Evolutionary conservation across 2,888 invertebrate species (phyloP), one percentile per base, ranked within the genome.

Genomic region (Ellobium chinense): DNA sequence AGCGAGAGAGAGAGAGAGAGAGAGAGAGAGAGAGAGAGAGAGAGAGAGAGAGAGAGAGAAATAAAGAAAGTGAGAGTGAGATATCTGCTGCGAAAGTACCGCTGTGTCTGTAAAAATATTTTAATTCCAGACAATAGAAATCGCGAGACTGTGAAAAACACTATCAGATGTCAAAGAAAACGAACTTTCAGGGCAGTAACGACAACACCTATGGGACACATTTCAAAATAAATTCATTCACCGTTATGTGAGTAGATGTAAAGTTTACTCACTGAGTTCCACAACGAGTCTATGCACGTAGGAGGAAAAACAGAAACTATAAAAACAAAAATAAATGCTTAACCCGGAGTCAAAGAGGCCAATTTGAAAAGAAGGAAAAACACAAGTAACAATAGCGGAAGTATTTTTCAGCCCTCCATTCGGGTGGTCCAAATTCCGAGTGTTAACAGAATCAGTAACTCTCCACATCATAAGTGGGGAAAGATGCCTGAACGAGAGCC

Each of bases 1-100:
- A 74, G 1, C 9, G 18, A 37, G 5, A 62, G 62, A 74, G 2
- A 62, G 39, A 62, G 24, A 39, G 74, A 62, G 24, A n/a, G 29
- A 62, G 21, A 62, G 74, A 74, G 24, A 31, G 29, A 65, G n/a
- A 63, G 65, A 75, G n/a, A 65, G 65, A 75, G 29, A 46, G 54
- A 75, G 21, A 75, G 65, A 65, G 46, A 65, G 75, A 75, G 31
- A 31, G 65, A 66, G 66, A 34, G 66, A 66, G 37, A 36, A 34
- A 68, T 2, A 36, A n/a, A 31, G 68, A 21, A n/a, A 68, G 68
- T 9, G 68, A 68, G 37, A 68, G 37, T 36, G 68, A 68, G n/a
- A n/a, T n/a, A n/a, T n/a, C n/a, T n/a, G n/a, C n/a, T n/a, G n/a
- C n/a, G n/a, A n/a, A n/a, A n/a, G n/a, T n/a, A n/a, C n/a, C n/a